Evolutionary conservation across 2,888 invertebrate species (phyloP).

Genomic region (Cabera pusaria): DNA sequence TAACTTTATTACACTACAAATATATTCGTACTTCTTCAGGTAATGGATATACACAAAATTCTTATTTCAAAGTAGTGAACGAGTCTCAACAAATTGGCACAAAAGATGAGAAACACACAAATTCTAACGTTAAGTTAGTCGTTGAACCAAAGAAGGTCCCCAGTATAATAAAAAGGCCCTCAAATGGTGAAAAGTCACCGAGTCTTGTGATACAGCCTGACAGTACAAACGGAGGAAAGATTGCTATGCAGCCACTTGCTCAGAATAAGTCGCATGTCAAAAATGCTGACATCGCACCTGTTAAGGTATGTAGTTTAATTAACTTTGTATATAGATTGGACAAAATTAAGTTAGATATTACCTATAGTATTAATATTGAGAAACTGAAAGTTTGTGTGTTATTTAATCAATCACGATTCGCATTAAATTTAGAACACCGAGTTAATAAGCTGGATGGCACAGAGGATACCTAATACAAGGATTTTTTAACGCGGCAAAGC

Average conservation of each 20-base stretch:
- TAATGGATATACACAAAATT: conserved; percentile 51
- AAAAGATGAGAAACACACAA: conserved; percentile 43
- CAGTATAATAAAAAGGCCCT: conserved; percentile 52
- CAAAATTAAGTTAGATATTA: too few species aligned
- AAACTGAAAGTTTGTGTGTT: too few species aligned
- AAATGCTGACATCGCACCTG: conserved; percentile 33
- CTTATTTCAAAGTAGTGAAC: conserved; percentile 71
- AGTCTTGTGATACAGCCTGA: conserved; percentile 50
- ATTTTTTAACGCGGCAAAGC: too few species aligned
- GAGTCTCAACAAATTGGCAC: conserved; percentile 45
- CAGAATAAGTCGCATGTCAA: conserved; percentile 42
- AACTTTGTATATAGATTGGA: too few species aligned
- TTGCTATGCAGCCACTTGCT: conserved; percentile 56
- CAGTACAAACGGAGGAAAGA: conserved; percentile 55
- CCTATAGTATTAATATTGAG: too few species aligned
- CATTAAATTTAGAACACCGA: too few species aligned
- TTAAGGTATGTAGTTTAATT: conserved; percentile 50
- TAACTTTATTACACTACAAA: too few species aligned
- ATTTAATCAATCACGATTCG: too few species aligned
- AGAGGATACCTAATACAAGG: too few species aligned
- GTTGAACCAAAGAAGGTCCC: conserved; percentile 59
- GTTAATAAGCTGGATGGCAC: too few species aligned
- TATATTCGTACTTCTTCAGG: too few species aligned
- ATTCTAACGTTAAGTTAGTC: conserved; percentile 49
- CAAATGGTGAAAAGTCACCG: conserved; percentile 37